phyloP scores from a whole-genome alignment of 2,113 vertebrate genomes.

The Zosterops lateralis region DNA sequence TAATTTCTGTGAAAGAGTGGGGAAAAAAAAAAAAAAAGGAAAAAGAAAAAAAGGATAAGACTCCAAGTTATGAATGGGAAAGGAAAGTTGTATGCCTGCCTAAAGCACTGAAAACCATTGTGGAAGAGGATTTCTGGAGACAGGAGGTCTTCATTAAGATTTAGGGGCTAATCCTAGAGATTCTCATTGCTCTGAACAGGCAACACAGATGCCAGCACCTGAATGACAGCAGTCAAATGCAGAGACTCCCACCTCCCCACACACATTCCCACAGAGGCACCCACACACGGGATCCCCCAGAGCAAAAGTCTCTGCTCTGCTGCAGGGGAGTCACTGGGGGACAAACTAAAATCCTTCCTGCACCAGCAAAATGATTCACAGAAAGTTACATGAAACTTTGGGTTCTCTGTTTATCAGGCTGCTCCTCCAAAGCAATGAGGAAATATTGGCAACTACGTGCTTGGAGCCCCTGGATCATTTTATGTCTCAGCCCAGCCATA shows the following conservation, averaged over 20 bases:
- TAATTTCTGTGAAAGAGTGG: constrained; percentile 38
- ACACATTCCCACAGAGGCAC: neutral
- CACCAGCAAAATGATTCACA: neutral
- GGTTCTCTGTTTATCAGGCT: neutral
- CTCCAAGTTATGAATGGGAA: constrained; percentile 60
- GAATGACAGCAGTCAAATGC: neutral
- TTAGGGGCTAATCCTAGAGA: neutral
- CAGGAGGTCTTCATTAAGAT: constrained; percentile 21
- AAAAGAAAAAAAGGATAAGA: neutral
- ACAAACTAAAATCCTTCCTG: neutral
- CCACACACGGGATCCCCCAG: fast-evolving
- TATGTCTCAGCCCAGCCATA: neutral
- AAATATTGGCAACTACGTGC: neutral
- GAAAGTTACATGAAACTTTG: neutral
- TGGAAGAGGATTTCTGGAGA: neutral
- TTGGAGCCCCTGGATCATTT: neutral
- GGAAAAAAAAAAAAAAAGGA: neutral
- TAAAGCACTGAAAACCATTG: constrained; percentile 5
- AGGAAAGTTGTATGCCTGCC: constrained; percentile 2
- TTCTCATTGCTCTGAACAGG: neutral
- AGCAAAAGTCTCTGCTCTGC: neutral
- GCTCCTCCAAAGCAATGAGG: neutral
- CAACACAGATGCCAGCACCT: neutral
- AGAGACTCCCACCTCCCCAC: neutral
- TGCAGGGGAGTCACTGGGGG: neutral